Evolutionary conservation across 2,888 invertebrate genomes (phyloP).

Genomic region (Diloba caeruleocephala): DNA sequence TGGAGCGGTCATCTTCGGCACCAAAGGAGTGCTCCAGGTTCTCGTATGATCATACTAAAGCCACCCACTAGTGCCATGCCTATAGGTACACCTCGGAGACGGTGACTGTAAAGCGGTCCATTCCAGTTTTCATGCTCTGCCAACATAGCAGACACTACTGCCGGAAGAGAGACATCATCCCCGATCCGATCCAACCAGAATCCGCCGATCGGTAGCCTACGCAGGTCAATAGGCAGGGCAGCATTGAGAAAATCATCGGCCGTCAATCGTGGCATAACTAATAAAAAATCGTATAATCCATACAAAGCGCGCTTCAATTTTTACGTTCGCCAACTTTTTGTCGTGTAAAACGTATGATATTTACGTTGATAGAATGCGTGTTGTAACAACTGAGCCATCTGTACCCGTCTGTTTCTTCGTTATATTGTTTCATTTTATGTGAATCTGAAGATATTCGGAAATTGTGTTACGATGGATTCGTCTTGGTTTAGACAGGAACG

Average conservation of each 20-base stretch:
- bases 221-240: no score
- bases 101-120: no score
- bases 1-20: no score
- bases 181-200: no score
- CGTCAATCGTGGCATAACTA: constrained; percentile 53
- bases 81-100: no score
- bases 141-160: no score
- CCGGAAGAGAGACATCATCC: no score
- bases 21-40: no score
- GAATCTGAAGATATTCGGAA: constrained; percentile 30
- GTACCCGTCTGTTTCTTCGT: constrained; percentile 31
- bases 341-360: constrained; percentile 55
- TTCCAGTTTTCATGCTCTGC: no score
- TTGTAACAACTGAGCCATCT: constrained; percentile 35
- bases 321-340: constrained; percentile 49
- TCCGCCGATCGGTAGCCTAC: no score
- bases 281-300: constrained; percentile 71
- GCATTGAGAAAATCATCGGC: constrained; percentile 46
- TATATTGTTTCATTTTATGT: constrained; percentile 51
- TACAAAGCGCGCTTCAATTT: constrained; percentile 60
- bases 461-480: constrained; percentile 16
- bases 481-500: constrained; percentile 37
- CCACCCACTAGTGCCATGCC: no score
- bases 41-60: no score
- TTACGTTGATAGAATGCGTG: constrained; percentile 57